Evolutionary conservation across 2,797 vertebrate species (phyloP).

Genomic region (Eulemur mongoz): DNA sequence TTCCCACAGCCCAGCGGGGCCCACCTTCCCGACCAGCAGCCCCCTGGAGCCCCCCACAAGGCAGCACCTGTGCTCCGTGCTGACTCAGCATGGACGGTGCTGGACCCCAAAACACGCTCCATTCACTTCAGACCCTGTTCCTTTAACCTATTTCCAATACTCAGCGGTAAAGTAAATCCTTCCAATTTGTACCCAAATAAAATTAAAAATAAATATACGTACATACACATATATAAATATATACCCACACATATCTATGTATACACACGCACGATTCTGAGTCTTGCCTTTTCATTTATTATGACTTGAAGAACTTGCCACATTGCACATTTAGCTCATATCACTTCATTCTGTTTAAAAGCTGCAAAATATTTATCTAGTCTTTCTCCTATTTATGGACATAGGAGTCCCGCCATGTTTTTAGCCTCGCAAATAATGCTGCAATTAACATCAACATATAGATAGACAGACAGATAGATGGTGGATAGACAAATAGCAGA

Average conservation of each 20-base stretch:
- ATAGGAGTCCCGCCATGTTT: not conserved
- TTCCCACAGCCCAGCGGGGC: not conserved
- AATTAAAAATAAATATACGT: not conserved
- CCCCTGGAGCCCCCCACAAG: not conserved
- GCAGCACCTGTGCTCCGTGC: not conserved
- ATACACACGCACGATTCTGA: not conserved
- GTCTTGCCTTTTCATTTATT: not conserved
- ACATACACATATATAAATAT: not conserved
- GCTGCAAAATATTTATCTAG: not conserved
- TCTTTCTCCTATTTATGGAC: not conserved
- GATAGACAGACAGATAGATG: not conserved
- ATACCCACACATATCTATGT: not conserved
- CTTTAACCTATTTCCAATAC: not conserved
- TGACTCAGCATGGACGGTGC: not conserved
- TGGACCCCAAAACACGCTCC: not conserved
- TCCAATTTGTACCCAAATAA: not conserved
- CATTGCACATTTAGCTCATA: not conserved
- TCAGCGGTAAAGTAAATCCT: not conserved
- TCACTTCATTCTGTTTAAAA: not conserved
- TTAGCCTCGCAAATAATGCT: not conserved
- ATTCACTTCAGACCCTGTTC: not conserved
- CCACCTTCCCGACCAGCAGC: not conserved
- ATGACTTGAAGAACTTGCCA: not conserved
- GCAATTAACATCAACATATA: not conserved
- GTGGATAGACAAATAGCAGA: too few species aligned